phyloP scores from a whole-genome alignment of 2,888 invertebrate species.

The Crepidodera aurea region DNA sequence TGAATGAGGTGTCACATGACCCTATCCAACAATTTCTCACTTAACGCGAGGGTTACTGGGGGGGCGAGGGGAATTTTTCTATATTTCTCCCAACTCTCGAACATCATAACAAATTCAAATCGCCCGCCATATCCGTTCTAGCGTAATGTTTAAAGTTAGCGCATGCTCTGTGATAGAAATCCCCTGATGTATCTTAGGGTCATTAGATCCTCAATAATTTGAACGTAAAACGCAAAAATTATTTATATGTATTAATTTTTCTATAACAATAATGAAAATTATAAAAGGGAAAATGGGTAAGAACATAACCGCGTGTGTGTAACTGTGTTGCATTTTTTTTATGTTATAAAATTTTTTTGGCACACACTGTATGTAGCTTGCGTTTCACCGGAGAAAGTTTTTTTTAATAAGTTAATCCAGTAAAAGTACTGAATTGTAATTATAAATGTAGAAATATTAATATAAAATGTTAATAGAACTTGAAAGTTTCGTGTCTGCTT shows the following conservation, averaged over 20 bases:
- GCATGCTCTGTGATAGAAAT: too few species aligned
- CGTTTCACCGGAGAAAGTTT: slow-evolving; percentile 9
- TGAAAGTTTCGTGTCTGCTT: background rate
- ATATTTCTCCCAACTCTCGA: too few species aligned
- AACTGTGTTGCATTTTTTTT: background rate
- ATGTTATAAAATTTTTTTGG: background rate
- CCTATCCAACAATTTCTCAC: too few species aligned
- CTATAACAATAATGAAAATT: too few species aligned
- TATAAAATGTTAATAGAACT: background rate
- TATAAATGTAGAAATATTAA: slow-evolving; percentile 4
- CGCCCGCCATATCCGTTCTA: too few species aligned
- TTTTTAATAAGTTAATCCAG: slow-evolving; percentile 3
- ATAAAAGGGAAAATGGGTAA: too few species aligned
- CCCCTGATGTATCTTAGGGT: background rate
- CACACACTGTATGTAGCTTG: background rate
- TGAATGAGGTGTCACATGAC: too few species aligned
- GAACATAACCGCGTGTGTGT: background rate
- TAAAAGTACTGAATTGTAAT: background rate
- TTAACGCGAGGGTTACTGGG: too few species aligned
- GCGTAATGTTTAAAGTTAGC: too few species aligned
- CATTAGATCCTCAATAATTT: background rate
- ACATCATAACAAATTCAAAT: too few species aligned
- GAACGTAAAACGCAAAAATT: background rate
- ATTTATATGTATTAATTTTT: too few species aligned
- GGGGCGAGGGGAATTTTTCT: too few species aligned